These are phyloP conservation scores for Sciurus carolinensis DNA, from an alignment of 2,797 vertebrate species.

Conservation along the genomic window DNA sequence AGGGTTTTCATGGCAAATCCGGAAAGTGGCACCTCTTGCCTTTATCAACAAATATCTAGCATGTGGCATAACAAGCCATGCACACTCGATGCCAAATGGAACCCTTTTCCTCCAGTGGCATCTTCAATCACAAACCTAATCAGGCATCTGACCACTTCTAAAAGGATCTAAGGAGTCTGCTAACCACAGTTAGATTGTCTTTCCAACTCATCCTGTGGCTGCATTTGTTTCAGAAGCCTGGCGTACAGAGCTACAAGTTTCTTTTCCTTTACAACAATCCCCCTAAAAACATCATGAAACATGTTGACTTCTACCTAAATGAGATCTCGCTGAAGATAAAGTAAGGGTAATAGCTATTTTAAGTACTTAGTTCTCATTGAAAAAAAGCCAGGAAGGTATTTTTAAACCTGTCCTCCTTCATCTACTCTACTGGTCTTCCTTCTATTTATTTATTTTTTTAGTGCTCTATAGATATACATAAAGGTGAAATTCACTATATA, in stretches of 20 bases:
- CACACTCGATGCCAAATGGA: constrained; percentile 56
- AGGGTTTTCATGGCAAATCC: constrained; percentile 69
- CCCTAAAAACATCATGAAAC: background rate
- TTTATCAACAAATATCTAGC: constrained; percentile 67
- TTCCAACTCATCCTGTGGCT: constrained; percentile 28
- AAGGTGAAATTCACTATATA: too few species aligned
- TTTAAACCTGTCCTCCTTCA: background rate
- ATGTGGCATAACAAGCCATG: constrained; percentile 52
- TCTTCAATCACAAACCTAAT: constrained; percentile 76
- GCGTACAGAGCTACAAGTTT: background rate
- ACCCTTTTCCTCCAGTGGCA: constrained; percentile 32
- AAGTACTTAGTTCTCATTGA: background rate
- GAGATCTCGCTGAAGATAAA: constrained; percentile 47
- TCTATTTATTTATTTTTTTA: too few species aligned
- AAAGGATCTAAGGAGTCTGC: constrained; percentile 58
- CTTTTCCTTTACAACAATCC: constrained; percentile 13
- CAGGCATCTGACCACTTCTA: constrained; percentile 70
- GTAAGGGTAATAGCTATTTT: background rate
- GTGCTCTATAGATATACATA: too few species aligned
- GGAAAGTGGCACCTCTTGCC: constrained; percentile 59
- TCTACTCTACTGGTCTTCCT: too few species aligned
- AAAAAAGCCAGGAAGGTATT: constrained; percentile 22
- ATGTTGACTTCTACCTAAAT: background rate
- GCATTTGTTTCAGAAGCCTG: constrained; percentile 27
- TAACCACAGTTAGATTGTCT: constrained; percentile 61